These are phyloP conservation scores for Lates calcarifer DNA, from an alignment of 2,113 vertebrate species.

Conservation along the genomic window DNA sequence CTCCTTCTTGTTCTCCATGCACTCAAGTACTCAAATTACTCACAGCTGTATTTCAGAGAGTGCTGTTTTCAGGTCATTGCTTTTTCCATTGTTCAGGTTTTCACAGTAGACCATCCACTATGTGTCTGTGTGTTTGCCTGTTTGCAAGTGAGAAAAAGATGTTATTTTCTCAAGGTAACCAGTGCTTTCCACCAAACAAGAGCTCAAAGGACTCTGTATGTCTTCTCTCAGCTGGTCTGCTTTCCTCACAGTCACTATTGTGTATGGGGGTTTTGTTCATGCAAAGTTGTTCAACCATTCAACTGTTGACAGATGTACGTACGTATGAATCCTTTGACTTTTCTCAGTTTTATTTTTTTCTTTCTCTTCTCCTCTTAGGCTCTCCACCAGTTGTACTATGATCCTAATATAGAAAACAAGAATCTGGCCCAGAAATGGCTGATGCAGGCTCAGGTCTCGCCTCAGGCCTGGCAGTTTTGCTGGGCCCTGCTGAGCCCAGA, in stretches of 20 bases:
- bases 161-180: conserved; percentile 34
- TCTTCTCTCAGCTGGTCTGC: not conserved
- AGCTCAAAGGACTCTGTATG: not conserved
- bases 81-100: conserved; percentile 53
- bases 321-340: not conserved
- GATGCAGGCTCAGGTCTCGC: conserved; percentile 99
- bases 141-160: conserved; percentile 19
- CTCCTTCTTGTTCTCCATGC: conserved; percentile 24
- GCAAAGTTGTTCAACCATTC: conserved; percentile 9
- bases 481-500: conserved; percentile 95
- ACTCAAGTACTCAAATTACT: conserved; percentile 63
- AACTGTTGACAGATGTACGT: too few relatives aligned
- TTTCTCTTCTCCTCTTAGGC: conserved; percentile 83
- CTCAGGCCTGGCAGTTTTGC: conserved; percentile 99
- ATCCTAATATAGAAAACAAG: conserved; percentile 99
- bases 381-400: conserved; percentile 98
- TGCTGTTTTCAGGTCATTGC: conserved; percentile 64
- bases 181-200: conserved; percentile 7
- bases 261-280: not conserved
- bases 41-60: conserved; percentile 46
- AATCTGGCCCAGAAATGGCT: conserved; percentile 99
- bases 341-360: not conserved
- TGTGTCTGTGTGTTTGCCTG: conserved; percentile 12
- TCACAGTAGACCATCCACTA: conserved; percentile 33
- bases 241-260: conserved; percentile 6